A percentile compares a stretch with the other conserved stretches of the same genome.
phyloP scores from a whole-genome alignment of 2,113 vertebrate species.

The Mustelus asterias region DNA sequence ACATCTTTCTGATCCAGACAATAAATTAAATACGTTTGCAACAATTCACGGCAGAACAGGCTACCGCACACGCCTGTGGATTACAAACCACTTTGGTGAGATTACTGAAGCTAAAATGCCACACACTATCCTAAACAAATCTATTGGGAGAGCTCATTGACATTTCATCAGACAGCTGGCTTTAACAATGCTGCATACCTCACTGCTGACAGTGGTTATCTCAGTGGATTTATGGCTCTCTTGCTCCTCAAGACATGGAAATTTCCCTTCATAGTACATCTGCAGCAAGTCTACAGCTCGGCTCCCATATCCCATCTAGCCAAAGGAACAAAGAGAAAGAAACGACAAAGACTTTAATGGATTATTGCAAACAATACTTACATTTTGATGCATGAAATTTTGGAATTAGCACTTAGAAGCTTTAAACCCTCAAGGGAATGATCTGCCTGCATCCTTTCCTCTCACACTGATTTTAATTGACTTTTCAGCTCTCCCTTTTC shows the following conservation, averaged over 20 bases:
- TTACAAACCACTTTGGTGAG: background rate
- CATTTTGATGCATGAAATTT: background rate
- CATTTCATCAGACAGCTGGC: background rate
- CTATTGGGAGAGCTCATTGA: background rate
- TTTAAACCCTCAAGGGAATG: background rate
- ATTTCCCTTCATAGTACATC: conserved; percentile 91
- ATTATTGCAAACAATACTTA: background rate
- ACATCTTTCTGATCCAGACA: background rate
- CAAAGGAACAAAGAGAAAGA: background rate
- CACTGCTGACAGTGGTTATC: conserved; percentile 79
- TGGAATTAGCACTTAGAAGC: background rate
- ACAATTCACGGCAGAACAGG: background rate
- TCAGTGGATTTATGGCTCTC: conserved; percentile 52
- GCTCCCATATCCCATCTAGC: conserved; percentile 93
- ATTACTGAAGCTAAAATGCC: background rate
- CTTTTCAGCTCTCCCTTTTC: background rate
- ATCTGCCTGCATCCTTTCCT: background rate
- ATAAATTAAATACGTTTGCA: background rate
- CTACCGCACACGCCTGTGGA: background rate
- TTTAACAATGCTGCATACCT: conserved; percentile 58
- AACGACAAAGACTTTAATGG: background rate
- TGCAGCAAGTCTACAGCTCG: conserved; percentile 79
- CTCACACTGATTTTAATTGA: background rate
- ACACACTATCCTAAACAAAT: background rate
- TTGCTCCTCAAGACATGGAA: conserved; percentile 77